Base-by-base conservation (phyloP, 2,888 invertebrate genomes). In the Girardia tigrina region DNA sequence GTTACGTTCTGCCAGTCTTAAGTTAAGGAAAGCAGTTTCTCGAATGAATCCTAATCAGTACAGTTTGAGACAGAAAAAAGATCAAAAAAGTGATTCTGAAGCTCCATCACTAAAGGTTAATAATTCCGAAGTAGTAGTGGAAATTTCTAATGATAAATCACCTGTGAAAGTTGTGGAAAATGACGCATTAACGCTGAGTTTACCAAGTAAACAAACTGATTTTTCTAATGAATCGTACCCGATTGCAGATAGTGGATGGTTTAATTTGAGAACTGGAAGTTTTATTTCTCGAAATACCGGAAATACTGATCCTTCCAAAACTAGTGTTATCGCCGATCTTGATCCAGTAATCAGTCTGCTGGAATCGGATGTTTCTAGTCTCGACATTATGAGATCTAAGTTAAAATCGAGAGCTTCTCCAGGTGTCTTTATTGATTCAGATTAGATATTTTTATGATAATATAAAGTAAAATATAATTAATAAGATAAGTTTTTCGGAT, bases 11-110 rank as follows among this genome's bases (percentile, higher is more conserved):
- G 76, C 76, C 16, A 75, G 76, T 42, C 28, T 75, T 14, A 75
- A 75, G 12, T 29, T 75, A 1, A 75, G 75, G 29, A 76, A 28
- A 20, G 76, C 76, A 0, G 42, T 75, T n/a, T 36, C 74, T 23
- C 76, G 76, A 36, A 36, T 36, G 8, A 36, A 36, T 36, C 8
- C 36, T 16, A 36, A 36, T 36, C 36, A 36, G 8, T 36, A 12
- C 12, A 36, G 36, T 16, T 36, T 36, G 36, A 36, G 36, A 36
- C 36, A 36, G 8, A 36, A 36, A 36, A 36, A 36, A 36, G 36
- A 36, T 36, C 36, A 36, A 12, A 36, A 36, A 36, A 36, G 16
- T 12, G 36, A 36, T 36, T 16, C 16, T 36, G 8, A 12, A 36
- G 36, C 36, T 36, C 8, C 36, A 36, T 36, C 36, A 36, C 36